Evolutionary conservation across 2,888 invertebrate genomes (phyloP).

Genomic region (Acrobeloides nanus): DNA sequence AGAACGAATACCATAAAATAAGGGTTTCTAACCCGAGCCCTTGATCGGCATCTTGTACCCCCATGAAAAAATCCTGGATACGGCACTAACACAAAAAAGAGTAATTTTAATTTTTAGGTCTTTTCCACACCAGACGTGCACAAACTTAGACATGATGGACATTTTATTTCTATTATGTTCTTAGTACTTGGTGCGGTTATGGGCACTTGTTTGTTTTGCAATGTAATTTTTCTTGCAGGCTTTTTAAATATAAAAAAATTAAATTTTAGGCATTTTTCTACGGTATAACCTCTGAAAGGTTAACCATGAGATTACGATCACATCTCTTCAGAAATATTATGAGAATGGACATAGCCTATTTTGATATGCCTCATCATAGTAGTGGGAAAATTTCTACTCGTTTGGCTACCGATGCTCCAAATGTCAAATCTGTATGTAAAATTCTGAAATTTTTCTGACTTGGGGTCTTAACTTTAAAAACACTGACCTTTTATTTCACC

Average conservation of each 20-base stretch:
- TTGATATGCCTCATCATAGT: constrained; percentile 55
- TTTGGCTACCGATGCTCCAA: constrained; percentile 57
- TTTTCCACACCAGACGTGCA: constrained; percentile 56
- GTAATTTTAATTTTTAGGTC: too few relatives aligned
- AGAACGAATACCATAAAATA: too few relatives aligned
- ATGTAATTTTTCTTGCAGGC: too few relatives aligned
- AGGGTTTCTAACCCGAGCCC: too few relatives aligned
- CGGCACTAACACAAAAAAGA: too few relatives aligned
- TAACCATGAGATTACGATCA: constrained; percentile 55
- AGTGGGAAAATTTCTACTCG: constrained; percentile 55
- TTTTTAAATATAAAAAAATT: too few relatives aligned
- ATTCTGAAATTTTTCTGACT: neutral
- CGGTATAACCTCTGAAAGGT: constrained; percentile 53
- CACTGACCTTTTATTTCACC: too few relatives aligned
- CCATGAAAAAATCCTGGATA: too few relatives aligned
- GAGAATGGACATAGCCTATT: constrained; percentile 56
- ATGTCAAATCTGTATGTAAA: constrained; percentile 55
- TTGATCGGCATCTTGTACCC: too few relatives aligned
- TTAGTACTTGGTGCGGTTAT: constrained; percentile 55
- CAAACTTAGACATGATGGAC: constrained; percentile 51
- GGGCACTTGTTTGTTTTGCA: constrained; percentile 30
- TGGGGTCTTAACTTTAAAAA: neutral
- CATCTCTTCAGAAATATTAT: constrained; percentile 55
- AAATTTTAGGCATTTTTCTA: constrained; percentile 44
- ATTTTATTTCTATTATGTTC: constrained; percentile 57